phyloP scores from a whole-genome alignment of 2,113 vertebrate species.

The Crotalus horridus region DNA sequence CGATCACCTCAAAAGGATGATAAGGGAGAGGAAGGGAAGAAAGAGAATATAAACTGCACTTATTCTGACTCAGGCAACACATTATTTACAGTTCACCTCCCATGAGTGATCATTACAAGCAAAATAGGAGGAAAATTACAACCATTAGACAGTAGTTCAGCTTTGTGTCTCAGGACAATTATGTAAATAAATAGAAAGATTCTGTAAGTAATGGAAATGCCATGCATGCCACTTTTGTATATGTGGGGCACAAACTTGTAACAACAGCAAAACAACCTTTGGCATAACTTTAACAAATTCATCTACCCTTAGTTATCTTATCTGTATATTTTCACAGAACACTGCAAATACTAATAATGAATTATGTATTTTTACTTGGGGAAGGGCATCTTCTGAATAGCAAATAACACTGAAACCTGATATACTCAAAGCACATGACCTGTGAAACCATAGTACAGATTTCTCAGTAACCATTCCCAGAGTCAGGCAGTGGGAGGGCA shows the following conservation, averaged over 20 bases:
- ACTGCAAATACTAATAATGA: not conserved
- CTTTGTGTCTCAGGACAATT: not conserved
- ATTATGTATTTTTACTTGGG: not conserved
- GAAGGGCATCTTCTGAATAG: not conserved
- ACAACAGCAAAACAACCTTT: not conserved
- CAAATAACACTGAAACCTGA: not conserved
- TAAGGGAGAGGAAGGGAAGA: not conserved
- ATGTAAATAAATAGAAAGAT: not conserved
- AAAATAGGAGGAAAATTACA: not conserved
- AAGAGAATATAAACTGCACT: not conserved
- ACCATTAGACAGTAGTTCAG: not conserved
- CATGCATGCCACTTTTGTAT: not conserved
- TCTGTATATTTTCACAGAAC: not conserved
- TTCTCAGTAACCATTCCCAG: not conserved
- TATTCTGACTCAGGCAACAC: not conserved
- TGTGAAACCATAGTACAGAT: not conserved
- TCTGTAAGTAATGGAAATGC: not conserved
- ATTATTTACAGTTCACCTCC: slow-evolving; percentile 10
- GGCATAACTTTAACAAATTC: not conserved
- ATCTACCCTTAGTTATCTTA: not conserved
- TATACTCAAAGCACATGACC: not conserved
- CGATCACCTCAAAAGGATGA: not conserved
- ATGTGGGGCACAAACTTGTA: not conserved
- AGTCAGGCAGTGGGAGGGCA: not conserved
- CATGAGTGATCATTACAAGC: not conserved